Evolutionary conservation across 2,797 vertebrate genomes (phyloP).

Genomic region (Chloroceryle amazona): DNA sequence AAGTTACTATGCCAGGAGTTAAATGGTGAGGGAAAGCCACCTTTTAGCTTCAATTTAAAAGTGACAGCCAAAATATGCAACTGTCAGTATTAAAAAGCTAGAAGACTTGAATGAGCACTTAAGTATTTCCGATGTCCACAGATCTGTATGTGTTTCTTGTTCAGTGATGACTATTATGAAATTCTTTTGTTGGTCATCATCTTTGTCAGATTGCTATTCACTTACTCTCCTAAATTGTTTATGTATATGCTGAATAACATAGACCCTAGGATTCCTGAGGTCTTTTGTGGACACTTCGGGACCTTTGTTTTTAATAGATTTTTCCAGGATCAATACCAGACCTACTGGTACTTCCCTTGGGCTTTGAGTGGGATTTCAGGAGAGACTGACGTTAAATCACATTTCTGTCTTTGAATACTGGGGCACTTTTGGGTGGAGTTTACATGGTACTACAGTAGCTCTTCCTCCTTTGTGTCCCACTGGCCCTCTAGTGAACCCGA

Average conservation of each 20-base stretch:
- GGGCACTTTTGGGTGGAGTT: background rate
- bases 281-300: background rate
- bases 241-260: background rate
- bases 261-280: background rate
- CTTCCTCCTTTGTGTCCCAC: background rate
- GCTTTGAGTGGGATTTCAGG: background rate
- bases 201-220: background rate
- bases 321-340: background rate
- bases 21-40: background rate
- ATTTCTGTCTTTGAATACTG: background rate
- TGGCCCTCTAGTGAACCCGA: background rate
- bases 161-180: accelerated
- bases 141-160: background rate
- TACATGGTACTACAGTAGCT: background rate
- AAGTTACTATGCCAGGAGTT: background rate
- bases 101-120: background rate
- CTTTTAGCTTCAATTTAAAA: background rate
- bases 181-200: background rate
- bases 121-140: background rate
- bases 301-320: background rate
- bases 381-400: background rate
- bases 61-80: background rate
- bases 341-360: background rate
- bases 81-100: background rate
- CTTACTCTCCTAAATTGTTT: background rate